These are phyloP conservation scores for Caenorhabditis japonica DNA, from an alignment of 2,888 invertebrate genomes.

Conservation along the genomic window DNA sequence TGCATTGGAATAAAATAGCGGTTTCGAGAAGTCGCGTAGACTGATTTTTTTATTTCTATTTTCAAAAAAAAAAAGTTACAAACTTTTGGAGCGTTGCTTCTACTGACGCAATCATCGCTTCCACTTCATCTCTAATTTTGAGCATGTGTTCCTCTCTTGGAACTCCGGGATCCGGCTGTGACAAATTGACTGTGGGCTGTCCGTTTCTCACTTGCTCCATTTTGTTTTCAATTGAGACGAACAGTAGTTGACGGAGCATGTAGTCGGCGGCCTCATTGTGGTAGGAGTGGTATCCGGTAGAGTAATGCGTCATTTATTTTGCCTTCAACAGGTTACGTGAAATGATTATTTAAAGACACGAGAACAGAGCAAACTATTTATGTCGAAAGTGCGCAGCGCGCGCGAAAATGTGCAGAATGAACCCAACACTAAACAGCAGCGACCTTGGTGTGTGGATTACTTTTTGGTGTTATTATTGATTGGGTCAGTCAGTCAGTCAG, in stretches of 20 bases:
- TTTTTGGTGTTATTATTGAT: conserved; percentile 30
- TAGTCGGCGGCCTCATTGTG: not conserved
- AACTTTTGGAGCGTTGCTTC: not conserved
- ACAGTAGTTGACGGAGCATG: conserved; percentile 3
- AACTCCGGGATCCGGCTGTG: conserved; percentile 3
- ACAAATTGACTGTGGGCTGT: not conserved
- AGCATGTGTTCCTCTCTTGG: conserved; percentile 16
- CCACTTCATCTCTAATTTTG: conserved; percentile 6
- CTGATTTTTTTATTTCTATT: too few species aligned
- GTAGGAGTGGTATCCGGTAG: too few species aligned
- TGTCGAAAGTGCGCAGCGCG: not conserved
- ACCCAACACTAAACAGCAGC: not conserved
- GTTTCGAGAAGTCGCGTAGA: too few species aligned
- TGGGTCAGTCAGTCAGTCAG: not conserved
- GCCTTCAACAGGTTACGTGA: too few species aligned
- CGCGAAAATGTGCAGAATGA: conserved; percentile 6
- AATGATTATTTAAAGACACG: not conserved
- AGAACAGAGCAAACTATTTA: not conserved
- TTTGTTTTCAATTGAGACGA: conserved; percentile 11
- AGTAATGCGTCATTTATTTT: too few species aligned
- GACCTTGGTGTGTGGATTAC: conserved; percentile 9
- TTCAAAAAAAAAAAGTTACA: too few species aligned
- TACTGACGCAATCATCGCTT: conserved; percentile 17
- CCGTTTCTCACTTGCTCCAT: conserved; percentile 15
- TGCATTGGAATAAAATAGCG: too few species aligned